Percentiles rank a stretch among this genome's conserved stretches.
Conservation (phyloP, 2,888 invertebrate genomes). For the Mongoloraphidia duomilia region DNA sequence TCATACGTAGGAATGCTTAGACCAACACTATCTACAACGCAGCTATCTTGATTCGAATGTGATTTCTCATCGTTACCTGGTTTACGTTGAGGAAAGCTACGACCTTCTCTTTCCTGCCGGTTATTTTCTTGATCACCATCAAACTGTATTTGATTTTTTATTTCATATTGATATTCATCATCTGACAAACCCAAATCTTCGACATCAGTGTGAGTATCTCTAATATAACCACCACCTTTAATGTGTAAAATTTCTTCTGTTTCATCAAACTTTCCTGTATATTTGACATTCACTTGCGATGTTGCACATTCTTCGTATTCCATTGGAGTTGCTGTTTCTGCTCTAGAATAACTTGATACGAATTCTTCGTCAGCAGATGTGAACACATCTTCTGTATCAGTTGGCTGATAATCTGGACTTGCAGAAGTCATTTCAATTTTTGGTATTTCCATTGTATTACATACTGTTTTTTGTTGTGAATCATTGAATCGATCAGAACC, state of each 20-base stretch:
- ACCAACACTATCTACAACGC: too few relatives aligned
- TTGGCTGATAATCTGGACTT: constrained; percentile 13
- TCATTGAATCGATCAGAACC: constrained; percentile 16
- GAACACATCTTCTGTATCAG: constrained; percentile 34
- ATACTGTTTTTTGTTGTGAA: too few relatives aligned
- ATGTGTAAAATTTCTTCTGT: constrained; percentile 33
- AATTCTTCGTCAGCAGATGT: constrained; percentile 30
- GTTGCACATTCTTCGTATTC: constrained; percentile 30
- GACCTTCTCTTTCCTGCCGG: too few relatives aligned
- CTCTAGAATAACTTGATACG: constrained; percentile 18
- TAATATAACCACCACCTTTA: constrained; percentile 30
- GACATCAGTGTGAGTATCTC: constrained; percentile 35
- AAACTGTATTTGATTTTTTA: constrained; percentile 11
- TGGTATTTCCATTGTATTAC: not conserved
- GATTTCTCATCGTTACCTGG: too few relatives aligned
- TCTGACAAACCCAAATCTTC: constrained; percentile 34
- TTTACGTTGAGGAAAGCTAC: too few relatives aligned
- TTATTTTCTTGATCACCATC: constrained; percentile 6
- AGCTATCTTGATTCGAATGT: too few relatives aligned
- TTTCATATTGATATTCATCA: constrained; percentile 13
- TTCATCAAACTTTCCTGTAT: constrained; percentile 29
- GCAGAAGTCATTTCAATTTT: not conserved
- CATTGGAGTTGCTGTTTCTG: constrained; percentile 24
- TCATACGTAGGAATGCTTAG: too few relatives aligned
- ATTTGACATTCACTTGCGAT: constrained; percentile 31